phyloP scores from a whole-genome alignment of 2,888 invertebrate genomes.

The Augiades crinisus region DNA sequence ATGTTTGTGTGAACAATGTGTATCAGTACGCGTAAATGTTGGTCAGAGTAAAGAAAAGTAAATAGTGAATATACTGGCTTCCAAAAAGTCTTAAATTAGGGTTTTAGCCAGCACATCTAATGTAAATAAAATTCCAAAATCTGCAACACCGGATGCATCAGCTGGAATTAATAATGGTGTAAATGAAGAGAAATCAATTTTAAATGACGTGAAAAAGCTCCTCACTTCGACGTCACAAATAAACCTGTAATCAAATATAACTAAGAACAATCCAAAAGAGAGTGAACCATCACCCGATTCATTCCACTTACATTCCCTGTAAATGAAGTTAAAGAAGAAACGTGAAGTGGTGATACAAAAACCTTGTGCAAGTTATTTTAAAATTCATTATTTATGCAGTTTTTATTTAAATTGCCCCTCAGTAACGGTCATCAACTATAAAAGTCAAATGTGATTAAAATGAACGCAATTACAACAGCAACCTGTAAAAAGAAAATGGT shows the following conservation, averaged over 20 bases:
- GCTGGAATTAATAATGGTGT: constrained; percentile 69
- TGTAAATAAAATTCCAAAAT: constrained; percentile 64
- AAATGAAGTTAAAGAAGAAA: constrained; percentile 65
- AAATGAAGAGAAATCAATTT: constrained; percentile 54
- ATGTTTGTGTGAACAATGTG: not conserved
- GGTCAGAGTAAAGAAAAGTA: not conserved
- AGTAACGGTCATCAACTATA: constrained; percentile 43
- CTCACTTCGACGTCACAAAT: constrained; percentile 70
- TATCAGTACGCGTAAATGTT: not conserved
- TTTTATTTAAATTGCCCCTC: constrained; percentile 63
- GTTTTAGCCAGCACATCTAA: constrained; percentile 17
- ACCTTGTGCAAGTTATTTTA: constrained; percentile 66
- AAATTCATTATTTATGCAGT: constrained; percentile 65
- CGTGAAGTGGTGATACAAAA: constrained; percentile 76
- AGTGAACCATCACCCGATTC: constrained; percentile 68
- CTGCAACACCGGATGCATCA: constrained; percentile 74
- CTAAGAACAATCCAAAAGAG: constrained; percentile 56
- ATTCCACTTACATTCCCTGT: constrained; percentile 78
- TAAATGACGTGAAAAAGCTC: constrained; percentile 76
- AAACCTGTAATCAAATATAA: constrained; percentile 69
- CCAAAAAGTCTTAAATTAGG: constrained; percentile 7
- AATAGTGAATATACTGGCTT: constrained; percentile 16
- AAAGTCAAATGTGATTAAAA: too few species aligned
- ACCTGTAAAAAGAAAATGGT: too few species aligned
- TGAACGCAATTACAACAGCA: too few species aligned